Evolutionary conservation across 1,140 invertebrate species (phyloP).

Genomic region (Lethocerus indicus): DNA sequence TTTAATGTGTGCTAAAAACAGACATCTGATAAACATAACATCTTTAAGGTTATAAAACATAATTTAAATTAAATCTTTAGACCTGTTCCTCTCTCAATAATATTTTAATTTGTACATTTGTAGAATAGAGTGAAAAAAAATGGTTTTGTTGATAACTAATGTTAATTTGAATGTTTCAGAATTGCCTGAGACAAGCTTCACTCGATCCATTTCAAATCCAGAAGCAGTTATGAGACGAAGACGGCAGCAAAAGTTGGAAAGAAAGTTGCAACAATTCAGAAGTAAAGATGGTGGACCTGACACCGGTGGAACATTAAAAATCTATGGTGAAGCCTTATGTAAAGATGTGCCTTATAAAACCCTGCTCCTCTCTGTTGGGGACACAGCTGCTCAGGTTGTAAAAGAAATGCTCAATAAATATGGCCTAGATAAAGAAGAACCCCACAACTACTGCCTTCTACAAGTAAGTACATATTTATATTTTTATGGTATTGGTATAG

Average conservation of each 20-base stretch:
- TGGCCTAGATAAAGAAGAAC: conserved; percentile 74
- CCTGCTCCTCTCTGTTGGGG: conserved; percentile 79
- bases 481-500: neutral
- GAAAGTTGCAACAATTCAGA: conserved; percentile 89
- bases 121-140: too few relatives aligned
- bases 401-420: conserved; percentile 96
- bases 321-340: conserved; percentile 92
- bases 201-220: conserved; percentile 95
- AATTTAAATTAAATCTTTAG: too few relatives aligned
- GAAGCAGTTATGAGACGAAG: conserved; percentile 96
- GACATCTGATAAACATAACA: too few relatives aligned
- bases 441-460: conserved; percentile 81
- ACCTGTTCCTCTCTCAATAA: too few relatives aligned
- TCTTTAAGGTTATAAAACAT: too few relatives aligned
- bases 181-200: conserved; percentile 94
- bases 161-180: too few relatives aligned
- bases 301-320: conserved; percentile 86
- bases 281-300: conserved; percentile 45
- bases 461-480: conserved; percentile 45
- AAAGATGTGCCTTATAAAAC: conserved; percentile 98
- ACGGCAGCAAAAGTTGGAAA: conserved; percentile 92
- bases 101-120: too few relatives aligned
- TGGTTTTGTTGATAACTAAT: too few relatives aligned
- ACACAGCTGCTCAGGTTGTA: conserved; percentile 81
- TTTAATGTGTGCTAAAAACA: too few relatives aligned